Percentiles rank a stretch among this genome's conserved stretches.
Conservation (phyloP, 2,113 vertebrate genomes). For the Hippocampus zosterae region DNA sequence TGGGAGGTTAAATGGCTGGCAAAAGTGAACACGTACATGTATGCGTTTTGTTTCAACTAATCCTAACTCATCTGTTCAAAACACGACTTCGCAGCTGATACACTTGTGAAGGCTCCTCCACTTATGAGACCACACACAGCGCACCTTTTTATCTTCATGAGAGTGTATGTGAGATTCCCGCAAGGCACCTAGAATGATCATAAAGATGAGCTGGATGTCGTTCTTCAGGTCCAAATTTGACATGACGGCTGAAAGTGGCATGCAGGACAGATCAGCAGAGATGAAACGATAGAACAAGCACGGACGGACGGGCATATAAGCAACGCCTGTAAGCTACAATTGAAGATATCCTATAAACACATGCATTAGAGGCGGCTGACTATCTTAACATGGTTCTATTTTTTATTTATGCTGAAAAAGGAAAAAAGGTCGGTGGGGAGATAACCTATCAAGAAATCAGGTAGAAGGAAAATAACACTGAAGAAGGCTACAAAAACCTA, state of each 20-base stretch:
- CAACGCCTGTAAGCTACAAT: slow-evolving; percentile 6
- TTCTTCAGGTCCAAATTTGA: slow-evolving; percentile 16
- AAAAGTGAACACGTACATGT: neutral
- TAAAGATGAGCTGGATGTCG: slow-evolving; percentile 7
- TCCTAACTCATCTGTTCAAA: neutral
- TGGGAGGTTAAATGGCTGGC: neutral
- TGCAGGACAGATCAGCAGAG: slow-evolving; percentile 24
- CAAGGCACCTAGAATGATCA: slow-evolving; percentile 32
- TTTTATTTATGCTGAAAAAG: neutral
- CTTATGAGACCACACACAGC: slow-evolving; percentile 17
- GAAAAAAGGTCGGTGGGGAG: neutral
- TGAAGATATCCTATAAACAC: slow-evolving; percentile 4
- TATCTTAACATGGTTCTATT: neutral
- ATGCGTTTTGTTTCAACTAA: neutral
- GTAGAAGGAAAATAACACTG: slow-evolving; percentile 24
- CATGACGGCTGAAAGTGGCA: slow-evolving; percentile 26
- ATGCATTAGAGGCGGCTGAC: neutral
- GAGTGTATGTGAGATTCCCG: slow-evolving; percentile 20
- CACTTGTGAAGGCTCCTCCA: slow-evolving; percentile 7
- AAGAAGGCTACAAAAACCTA: slow-evolving; percentile 23
- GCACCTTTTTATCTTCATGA: slow-evolving; percentile 10
- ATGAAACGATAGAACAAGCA: slow-evolving; percentile 32
- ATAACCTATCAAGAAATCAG: neutral
- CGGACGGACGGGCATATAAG: slow-evolving; percentile 20
- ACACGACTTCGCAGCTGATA: neutral